Base-by-base conservation (phyloP, 2,113 vertebrate species). In the Sylvia atricapilla region DNA sequence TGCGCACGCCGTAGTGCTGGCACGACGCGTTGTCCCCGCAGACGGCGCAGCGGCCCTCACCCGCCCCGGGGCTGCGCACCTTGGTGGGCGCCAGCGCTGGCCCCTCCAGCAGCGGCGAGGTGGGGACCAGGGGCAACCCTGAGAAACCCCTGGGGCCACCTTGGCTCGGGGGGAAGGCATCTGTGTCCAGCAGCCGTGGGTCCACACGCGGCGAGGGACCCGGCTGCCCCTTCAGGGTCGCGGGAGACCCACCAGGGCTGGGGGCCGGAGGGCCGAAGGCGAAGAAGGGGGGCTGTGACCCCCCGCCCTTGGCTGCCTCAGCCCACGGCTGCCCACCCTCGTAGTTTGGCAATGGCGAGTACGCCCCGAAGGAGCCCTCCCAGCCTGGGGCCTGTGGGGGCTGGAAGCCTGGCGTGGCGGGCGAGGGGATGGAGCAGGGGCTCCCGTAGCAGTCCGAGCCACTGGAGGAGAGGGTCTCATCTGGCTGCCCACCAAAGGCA, bases 1-100 rank as follows among this genome's bases (percentile, higher is more conserved):
- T 99, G 72, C 99, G 99, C 75, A 99, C 99, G 1, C 99, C 99
- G 2, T 99, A 99, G 96, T 99, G 99, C 97, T 99, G 99, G 96
- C 99, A 99, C 5, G 99, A 99, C 18, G 99, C 99, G 2, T 98
- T 99, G 98, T 99, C 99, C 64, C 99, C 99, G 39, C 99, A 99
- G 72, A 99, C 99, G 3, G 99, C 99, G 23, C 99, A 99, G 93
- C 98, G 98, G 7, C 99, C 99, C 93, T 99, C 99, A 0, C 97
- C 98, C 33, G 97, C 97, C 25, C 97, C 93, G 2, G 98, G 97
- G 59, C 98, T 98, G 72, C 98, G 98, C 21, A 97, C 70, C 84
- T 98, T 99, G 77, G 97, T 72, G 4, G 99, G 98, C 30, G 97
- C 90, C 93, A 98, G 95, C 4, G 97, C 96, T 0, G 97, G 93